Evolutionary conservation across 2,888 invertebrate genomes (phyloP), one percentile per base, ranked within the genome.

Genomic region (Diarsia mendica): DNA sequence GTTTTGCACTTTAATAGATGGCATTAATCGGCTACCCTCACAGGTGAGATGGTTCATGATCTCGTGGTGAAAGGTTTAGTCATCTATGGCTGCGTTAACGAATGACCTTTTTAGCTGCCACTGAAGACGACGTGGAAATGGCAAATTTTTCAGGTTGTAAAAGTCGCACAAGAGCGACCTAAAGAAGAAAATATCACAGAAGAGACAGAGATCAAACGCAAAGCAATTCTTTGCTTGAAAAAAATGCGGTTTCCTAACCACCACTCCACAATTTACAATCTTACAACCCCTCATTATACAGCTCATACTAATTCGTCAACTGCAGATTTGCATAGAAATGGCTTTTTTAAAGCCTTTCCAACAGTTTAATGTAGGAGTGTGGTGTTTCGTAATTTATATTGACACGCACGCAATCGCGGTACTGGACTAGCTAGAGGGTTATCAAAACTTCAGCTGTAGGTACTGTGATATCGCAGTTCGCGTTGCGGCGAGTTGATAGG

Each of bases 291-390:
- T 75, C 46, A 49, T 33, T 58, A 49, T 33, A 77, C 78, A 15
- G 39, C 10, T 20, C 28, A 13, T 28, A 68, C 69, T 64, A 81
- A 81, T 84, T 84, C n/a, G 64, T 71, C 61, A 77, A 33, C n/a
- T n/a, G n/a, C 33, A 61, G 28, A 77, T 82, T 84, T 67, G 64
- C 82, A 82, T 82, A 71, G 72, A 73, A 84, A 82, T 82, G n/a
- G 77, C 51, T 67, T 77, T 81, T 77, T 84, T 77, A 84, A 79
- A 84, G 49, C 68, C 6, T 33, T 75, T 51, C 33, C 15, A 58
- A 61, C 69, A 65, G 63, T 79, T 66, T 68, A 70, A 80, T 84
- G 67, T 20, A 46, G 51, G 64, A 28, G 60, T 44, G 60, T 39
- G 13, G 64, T 72, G 63, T 65, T 58, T 60, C 46, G 46, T 77